phyloP scores from a whole-genome alignment of 2,888 invertebrate genomes.

The Melinopterus prodromus region DNA sequence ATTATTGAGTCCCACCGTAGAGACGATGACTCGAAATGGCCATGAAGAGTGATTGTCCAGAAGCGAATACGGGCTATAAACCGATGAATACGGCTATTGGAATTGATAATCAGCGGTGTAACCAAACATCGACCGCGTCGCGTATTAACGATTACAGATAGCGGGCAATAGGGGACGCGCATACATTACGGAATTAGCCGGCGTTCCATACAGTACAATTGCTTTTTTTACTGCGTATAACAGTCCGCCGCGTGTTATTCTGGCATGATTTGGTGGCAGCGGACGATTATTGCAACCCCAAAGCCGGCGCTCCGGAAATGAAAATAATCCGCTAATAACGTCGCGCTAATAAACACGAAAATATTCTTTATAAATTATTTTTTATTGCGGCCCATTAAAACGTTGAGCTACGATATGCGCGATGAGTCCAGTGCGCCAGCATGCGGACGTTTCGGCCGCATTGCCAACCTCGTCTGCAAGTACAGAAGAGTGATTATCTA shows the following conservation, averaged over 20 bases:
- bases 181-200: background rate
- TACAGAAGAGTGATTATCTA: constrained; percentile 4
- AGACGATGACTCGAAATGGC: background rate
- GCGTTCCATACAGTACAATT: background rate
- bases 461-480: background rate
- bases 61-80: background rate
- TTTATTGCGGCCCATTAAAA: background rate
- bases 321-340: constrained; percentile 4
- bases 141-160: background rate
- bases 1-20: no score
- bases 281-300: background rate
- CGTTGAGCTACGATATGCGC: background rate
- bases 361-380: constrained; percentile 4
- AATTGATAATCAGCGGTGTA: background rate
- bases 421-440: background rate
- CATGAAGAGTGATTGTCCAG: background rate
- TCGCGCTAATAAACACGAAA: background rate
- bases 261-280: background rate
- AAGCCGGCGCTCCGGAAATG: background rate
- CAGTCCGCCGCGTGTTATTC: background rate
- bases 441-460: background rate
- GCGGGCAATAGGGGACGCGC: background rate
- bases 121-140: background rate
- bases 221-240: background rate
- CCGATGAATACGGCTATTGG: background rate